Conservation (phyloP, 92 coral and sea anemone species). For the Ricordea florida region DNA sequence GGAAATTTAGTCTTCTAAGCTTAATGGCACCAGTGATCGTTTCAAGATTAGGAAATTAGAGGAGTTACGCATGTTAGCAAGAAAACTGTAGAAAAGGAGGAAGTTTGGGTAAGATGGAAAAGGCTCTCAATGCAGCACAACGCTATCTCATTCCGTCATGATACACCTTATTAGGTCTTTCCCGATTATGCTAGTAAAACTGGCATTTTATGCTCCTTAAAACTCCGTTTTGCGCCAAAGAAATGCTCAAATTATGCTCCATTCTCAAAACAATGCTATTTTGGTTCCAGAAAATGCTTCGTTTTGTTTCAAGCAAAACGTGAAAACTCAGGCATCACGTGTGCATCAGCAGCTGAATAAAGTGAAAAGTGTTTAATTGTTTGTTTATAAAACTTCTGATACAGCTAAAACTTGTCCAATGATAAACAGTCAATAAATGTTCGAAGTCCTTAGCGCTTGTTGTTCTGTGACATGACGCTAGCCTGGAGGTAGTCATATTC, state of each 20-base stretch:
- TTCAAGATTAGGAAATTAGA: too few species aligned
- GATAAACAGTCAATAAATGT: background rate
- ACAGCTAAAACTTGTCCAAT: background rate
- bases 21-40: too few species aligned
- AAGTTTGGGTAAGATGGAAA: too few species aligned
- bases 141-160: too few species aligned
- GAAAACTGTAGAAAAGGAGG: too few species aligned
- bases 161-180: constrained; percentile 6
- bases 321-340: background rate
- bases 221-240: constrained; percentile 8
- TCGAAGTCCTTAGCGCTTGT: constrained; percentile 1
- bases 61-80: too few species aligned
- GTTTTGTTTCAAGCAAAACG: constrained; percentile 10
- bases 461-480: too few species aligned
- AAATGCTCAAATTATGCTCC: constrained; percentile 17
- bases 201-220: constrained; percentile 20
- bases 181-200: constrained; percentile 11
- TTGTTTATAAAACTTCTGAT: background rate
- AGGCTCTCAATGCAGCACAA: too few species aligned
- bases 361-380: background rate
- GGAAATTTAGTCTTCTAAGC: too few species aligned
- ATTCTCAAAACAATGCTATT: constrained; percentile 13
- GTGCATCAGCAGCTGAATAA: background rate
- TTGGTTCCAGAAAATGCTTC: constrained; percentile 8
- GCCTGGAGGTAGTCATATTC: background rate